Conservation (phyloP, 2,113 vertebrate species). For the Aptenodytes patagonicus region DNA sequence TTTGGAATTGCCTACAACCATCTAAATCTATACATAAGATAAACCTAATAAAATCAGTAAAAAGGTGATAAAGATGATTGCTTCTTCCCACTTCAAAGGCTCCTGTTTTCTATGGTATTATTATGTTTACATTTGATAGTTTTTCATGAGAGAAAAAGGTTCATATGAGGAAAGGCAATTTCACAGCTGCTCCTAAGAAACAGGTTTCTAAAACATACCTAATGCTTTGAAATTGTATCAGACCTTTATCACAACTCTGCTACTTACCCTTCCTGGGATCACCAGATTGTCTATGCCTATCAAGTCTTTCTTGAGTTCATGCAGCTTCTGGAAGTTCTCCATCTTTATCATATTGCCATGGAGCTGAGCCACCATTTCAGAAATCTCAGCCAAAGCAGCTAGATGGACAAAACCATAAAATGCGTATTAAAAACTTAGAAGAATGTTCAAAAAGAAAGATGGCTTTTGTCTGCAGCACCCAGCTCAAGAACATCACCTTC, state of each 20-base stretch:
- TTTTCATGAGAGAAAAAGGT: not conserved
- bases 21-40: not conserved
- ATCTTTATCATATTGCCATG: constrained; percentile 91
- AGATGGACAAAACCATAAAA: not conserved
- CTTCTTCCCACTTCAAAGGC: not conserved
- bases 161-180: not conserved
- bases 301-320: constrained; percentile 95
- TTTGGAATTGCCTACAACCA: not conserved
- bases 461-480: not conserved
- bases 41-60: not conserved
- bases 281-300: constrained; percentile 91
- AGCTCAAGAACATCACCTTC: not conserved
- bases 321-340: constrained; percentile 97
- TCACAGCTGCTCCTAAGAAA: not conserved
- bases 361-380: constrained; percentile 91
- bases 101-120: not conserved
- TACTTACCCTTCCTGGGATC: constrained; percentile 85
- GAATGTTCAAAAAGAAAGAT: not conserved
- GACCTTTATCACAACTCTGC: not conserved
- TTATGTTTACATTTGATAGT: not conserved
- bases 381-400: constrained; percentile 94
- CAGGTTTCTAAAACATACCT: not conserved
- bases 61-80: not conserved
- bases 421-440: not conserved
- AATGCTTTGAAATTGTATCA: not conserved